Conservation (phyloP, 2,888 invertebrate species). For the Rosalia funebris region DNA sequence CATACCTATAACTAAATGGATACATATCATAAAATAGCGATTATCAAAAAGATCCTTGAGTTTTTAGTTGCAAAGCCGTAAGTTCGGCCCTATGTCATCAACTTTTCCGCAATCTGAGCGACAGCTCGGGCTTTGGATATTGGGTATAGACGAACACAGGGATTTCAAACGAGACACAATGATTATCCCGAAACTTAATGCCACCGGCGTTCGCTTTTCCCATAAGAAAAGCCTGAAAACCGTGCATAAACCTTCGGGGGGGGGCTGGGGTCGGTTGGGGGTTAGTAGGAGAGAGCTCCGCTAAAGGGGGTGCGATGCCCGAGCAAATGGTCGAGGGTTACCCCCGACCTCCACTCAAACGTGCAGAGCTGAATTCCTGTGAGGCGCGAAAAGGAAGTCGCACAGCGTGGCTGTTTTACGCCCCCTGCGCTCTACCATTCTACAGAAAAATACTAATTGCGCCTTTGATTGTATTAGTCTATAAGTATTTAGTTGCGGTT, state of each 20-base stretch:
- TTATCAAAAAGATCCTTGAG: slow-evolving; percentile 13
- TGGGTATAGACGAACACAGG: slow-evolving; percentile 86
- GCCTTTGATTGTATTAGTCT: no score
- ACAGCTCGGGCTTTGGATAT: slow-evolving; percentile 65
- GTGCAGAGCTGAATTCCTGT: slow-evolving; percentile 59
- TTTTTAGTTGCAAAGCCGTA: slow-evolving; percentile 24
- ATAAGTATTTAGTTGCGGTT: no score
- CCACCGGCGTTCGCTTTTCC: slow-evolving; percentile 59
- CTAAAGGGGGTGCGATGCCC: slow-evolving; percentile 63
- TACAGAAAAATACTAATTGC: no score
- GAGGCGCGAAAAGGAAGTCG: slow-evolving; percentile 52
- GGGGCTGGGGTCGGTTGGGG: slow-evolving; percentile 44
- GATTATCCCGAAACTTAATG: slow-evolving; percentile 64
- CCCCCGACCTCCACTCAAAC: slow-evolving; percentile 56
- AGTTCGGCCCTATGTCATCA: slow-evolving; percentile 31
- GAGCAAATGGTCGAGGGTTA: slow-evolving; percentile 52
- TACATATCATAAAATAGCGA: slow-evolving; percentile 29
- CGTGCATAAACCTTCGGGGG: slow-evolving; percentile 31
- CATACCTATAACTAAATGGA: slow-evolving; percentile 61
- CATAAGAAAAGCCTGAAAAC: slow-evolving; percentile 32
- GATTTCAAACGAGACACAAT: slow-evolving; percentile 83
- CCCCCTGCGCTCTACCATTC: slow-evolving; percentile 15
- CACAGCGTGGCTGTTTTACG: slow-evolving; percentile 50
- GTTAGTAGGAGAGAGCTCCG: slow-evolving; percentile 55
- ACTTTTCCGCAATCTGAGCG: slow-evolving; percentile 53